These are phyloP conservation scores for Tiliacea citrago DNA, from an alignment of 2,888 invertebrate genomes.

Conservation along the genomic window DNA sequence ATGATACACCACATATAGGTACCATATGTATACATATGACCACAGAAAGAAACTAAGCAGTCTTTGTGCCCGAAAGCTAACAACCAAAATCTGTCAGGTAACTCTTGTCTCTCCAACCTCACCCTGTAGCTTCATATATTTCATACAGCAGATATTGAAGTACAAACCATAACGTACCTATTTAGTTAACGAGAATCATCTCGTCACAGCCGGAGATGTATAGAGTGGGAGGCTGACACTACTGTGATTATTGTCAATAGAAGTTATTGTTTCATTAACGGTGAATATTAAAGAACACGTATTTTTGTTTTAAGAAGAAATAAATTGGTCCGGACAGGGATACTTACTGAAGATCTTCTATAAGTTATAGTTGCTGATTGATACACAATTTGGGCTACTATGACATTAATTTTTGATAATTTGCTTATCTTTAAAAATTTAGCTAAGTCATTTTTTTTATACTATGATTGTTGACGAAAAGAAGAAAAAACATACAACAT, in stretches of 20 bases:
- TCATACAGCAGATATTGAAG: slow-evolving; percentile 84
- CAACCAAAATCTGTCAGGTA: background rate
- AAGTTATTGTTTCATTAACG: slow-evolving; percentile 88
- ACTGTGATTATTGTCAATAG: slow-evolving; percentile 74
- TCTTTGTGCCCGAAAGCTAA: background rate
- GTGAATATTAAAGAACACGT: slow-evolving; percentile 67
- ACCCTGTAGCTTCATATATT: slow-evolving; percentile 73
- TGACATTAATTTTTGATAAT: no score
- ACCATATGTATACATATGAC: no score
- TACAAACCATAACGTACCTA: slow-evolving; percentile 82
- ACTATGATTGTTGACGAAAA: slow-evolving; percentile 57
- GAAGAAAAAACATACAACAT: background rate
- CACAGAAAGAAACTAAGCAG: background rate
- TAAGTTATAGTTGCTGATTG: background rate
- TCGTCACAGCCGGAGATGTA: slow-evolving; percentile 74
- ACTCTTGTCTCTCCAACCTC: background rate
- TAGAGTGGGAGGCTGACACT: slow-evolving; percentile 68
- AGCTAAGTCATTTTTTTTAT: background rate
- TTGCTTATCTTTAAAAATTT: background rate
- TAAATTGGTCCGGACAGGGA: background rate
- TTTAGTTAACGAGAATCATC: slow-evolving; percentile 89
- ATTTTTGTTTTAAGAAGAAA: background rate
- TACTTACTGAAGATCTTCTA: background rate
- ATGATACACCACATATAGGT: no score
- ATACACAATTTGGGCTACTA: background rate